A percentile compares a stretch with the other conserved stretches of the same genome.
phyloP scores from a whole-genome alignment of 2,888 invertebrate genomes.

The Lasioglossum lativentre region DNA sequence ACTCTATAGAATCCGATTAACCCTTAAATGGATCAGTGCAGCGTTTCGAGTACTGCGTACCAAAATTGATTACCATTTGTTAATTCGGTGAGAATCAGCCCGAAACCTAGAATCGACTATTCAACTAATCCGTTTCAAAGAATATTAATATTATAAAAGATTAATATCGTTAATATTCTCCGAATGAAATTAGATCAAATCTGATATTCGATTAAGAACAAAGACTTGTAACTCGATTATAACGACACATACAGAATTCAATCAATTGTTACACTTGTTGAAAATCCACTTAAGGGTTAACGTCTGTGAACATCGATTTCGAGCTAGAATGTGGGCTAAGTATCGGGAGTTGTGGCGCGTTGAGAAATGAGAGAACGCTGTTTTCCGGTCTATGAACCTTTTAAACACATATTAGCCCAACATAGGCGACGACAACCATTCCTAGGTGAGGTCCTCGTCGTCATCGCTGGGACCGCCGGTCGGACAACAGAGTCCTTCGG shows the following conservation, averaged over 20 bases:
- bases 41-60: background rate
- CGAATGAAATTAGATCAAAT: background rate
- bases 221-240: no score
- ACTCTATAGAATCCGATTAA: background rate
- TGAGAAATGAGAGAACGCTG: slow-evolving; percentile 22
- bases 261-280: background rate
- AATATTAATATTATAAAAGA: background rate
- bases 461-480: slow-evolving; percentile 87
- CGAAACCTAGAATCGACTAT: background rate
- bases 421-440: slow-evolving; percentile 57
- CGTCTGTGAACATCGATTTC: background rate
- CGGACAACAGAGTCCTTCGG: slow-evolving; percentile 93
- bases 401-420: slow-evolving; percentile 56
- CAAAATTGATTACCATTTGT: background rate
- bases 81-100: background rate
- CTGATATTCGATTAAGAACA: no score
- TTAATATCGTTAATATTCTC: no score
- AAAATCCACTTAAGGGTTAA: background rate
- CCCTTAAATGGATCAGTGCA: background rate
- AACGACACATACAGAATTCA: no score
- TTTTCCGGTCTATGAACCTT: slow-evolving; percentile 58
- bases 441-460: slow-evolving; percentile 83
- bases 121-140: no score
- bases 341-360: background rate
- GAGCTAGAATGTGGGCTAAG: background rate